These are phyloP conservation scores for Nycteola revayana DNA, from an alignment of 2,888 invertebrate species.

Conservation along the genomic window DNA sequence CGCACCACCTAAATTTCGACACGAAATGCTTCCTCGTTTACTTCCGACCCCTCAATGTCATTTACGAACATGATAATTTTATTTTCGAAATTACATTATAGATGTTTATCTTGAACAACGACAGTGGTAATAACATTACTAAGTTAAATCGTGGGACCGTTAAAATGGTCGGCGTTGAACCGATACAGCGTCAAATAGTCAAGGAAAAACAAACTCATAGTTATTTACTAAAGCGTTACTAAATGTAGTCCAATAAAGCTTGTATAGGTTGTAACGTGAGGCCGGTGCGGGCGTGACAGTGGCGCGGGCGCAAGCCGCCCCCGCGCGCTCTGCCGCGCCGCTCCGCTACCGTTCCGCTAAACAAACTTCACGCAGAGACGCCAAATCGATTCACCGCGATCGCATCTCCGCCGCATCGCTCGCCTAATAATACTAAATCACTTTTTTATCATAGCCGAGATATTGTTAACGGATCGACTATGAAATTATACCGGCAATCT, in stretches of 20 bases:
- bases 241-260: slow-evolving; percentile 53
- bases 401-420: slow-evolving; percentile 63
- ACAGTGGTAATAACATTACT: slow-evolving; percentile 36
- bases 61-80: slow-evolving; percentile 61
- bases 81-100: slow-evolving; percentile 60
- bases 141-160: slow-evolving; percentile 46
- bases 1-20: slow-evolving; percentile 47
- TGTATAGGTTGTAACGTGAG: slow-evolving; percentile 37
- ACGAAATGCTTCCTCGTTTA: slow-evolving; percentile 57
- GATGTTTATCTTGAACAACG: slow-evolving; percentile 50
- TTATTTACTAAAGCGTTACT: slow-evolving; percentile 58
- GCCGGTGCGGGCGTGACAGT: slow-evolving; percentile 46
- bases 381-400: slow-evolving; percentile 73
- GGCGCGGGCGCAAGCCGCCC: slow-evolving; percentile 51
- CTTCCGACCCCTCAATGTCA: slow-evolving; percentile 47
- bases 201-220: slow-evolving; percentile 41
- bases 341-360: slow-evolving; percentile 70
- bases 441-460: slow-evolving; percentile 64
- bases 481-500: slow-evolving; percentile 68
- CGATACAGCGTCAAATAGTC: slow-evolving; percentile 36
- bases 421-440: slow-evolving; percentile 69
- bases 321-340: slow-evolving; percentile 19
- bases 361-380: slow-evolving; percentile 76
- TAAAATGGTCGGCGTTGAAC: slow-evolving; percentile 39
- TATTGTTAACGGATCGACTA: slow-evolving; percentile 72